A percentile compares a stretch with the other conserved stretches of the same genome.
phyloP scores from a whole-genome alignment of 2,797 vertebrate genomes.

The Myotis pilosus region DNA sequence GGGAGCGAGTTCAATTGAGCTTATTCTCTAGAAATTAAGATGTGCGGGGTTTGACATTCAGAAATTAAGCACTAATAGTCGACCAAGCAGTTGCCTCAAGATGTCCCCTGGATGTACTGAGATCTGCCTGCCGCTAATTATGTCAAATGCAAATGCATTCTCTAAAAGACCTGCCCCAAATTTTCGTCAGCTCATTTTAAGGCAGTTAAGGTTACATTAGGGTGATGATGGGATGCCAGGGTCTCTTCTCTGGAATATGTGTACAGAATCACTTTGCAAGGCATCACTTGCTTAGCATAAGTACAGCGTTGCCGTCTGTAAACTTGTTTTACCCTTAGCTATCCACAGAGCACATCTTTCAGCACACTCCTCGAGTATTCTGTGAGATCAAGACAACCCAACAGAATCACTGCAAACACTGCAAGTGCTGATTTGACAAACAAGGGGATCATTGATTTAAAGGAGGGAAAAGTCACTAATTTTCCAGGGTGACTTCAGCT shows the following conservation, averaged over 20 bases:
- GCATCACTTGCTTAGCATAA: constrained; percentile 3
- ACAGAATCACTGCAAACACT: not conserved
- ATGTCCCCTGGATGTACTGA: constrained; percentile 91
- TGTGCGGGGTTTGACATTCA: constrained; percentile 94
- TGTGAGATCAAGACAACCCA: constrained; percentile 57
- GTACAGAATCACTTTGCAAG: constrained; percentile 64
- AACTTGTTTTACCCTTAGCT: constrained; percentile 51
- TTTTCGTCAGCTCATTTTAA: constrained; percentile 80
- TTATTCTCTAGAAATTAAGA: constrained; percentile 96
- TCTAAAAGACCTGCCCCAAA: constrained; percentile 84
- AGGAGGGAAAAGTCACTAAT: constrained; percentile 5
- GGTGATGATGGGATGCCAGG: constrained; percentile 60
- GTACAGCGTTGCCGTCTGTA: constrained; percentile 54
- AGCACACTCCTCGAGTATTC: constrained; percentile 43
- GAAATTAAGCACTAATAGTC: constrained; percentile 97
- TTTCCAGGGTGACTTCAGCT: constrained; percentile 74
- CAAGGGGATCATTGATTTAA: constrained; percentile 60
- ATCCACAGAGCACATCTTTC: constrained; percentile 53
- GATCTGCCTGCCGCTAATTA: constrained; percentile 95
- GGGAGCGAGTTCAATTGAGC: constrained; percentile 90
- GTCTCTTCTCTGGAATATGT: not conserved
- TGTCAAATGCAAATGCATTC: constrained; percentile 91
- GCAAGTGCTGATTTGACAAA: constrained; percentile 58
- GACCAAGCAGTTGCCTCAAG: constrained; percentile 94
- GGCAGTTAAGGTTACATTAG: constrained; percentile 72